Conservation (phyloP, 2,888 invertebrate species). For the Eristalinus aeneus region DNA sequence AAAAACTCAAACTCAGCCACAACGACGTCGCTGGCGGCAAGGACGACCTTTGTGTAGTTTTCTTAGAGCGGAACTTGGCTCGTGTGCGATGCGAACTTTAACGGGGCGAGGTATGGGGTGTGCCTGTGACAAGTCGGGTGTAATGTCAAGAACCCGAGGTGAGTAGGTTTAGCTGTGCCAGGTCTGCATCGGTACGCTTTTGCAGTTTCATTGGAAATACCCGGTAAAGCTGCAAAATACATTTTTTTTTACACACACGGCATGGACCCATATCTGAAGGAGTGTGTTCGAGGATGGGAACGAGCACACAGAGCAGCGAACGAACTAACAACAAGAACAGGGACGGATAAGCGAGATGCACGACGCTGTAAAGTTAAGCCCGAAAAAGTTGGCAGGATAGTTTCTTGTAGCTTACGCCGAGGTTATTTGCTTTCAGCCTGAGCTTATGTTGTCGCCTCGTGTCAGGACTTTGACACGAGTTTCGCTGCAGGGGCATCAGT, state of each 20-base stretch:
- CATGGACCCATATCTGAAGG: neutral
- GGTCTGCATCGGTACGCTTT: conserved; percentile 27
- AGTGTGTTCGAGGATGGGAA: neutral
- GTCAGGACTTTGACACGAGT: conserved; percentile 43
- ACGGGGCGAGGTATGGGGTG: conserved; percentile 3
- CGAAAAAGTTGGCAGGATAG: conserved; percentile 58
- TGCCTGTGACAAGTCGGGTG: conserved; percentile 54
- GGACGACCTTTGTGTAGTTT: conserved; percentile 10
- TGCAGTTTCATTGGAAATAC: conserved; percentile 14
- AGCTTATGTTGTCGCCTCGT: conserved; percentile 69
- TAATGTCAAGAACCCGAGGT: conserved; percentile 59
- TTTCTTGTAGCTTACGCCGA: conserved; percentile 52
- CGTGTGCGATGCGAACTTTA: conserved; percentile 31
- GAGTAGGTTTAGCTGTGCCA: conserved; percentile 35
- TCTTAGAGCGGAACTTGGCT: conserved; percentile 7
- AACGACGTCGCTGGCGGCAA: neutral
- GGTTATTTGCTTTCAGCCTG: conserved; percentile 64
- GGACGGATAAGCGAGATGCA: conserved; percentile 49
- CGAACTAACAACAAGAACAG: neutral
- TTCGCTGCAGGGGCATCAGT: conserved; percentile 31
- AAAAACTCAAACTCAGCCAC: neutral
- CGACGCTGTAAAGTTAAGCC: conserved; percentile 60
- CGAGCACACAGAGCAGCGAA: neutral
- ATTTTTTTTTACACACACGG: neutral
- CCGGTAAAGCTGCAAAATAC: conserved; percentile 21